These are phyloP conservation scores for Microplitis demolitor DNA, from an alignment of 1,140 invertebrate species.

Conservation along the genomic window DNA sequence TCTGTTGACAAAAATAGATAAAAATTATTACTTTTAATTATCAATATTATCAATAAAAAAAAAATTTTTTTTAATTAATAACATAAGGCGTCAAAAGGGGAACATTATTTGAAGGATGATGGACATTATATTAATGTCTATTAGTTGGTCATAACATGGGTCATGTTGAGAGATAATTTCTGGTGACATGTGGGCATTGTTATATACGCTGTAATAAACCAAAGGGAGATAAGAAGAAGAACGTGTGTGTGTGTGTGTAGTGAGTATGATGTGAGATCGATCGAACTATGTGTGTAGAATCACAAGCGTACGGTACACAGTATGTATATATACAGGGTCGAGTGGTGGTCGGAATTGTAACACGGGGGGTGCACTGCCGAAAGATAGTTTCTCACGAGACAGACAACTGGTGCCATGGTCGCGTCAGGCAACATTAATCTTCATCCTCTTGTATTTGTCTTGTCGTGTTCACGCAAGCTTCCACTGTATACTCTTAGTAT, in stretches of 20 bases:
- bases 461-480: conserved; percentile 32
- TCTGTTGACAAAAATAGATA: conserved; percentile 42
- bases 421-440: conserved; percentile 45
- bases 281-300: not conserved
- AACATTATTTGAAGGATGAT: not conserved
- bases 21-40: not conserved
- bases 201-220: conserved; percentile 3
- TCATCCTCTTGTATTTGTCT: conserved; percentile 53
- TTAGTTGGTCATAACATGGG: not conserved
- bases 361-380: conserved; percentile 19
- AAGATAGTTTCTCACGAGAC: conserved; percentile 33
- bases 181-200: not conserved
- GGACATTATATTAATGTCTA: not conserved
- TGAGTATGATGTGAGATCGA: not conserved
- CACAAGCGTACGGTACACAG: not conserved
- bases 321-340: not conserved
- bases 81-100: not conserved
- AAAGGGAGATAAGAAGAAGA: conserved; percentile 8
- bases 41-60: not conserved
- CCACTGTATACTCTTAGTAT: conserved; percentile 13
- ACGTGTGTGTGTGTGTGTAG: not conserved
- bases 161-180: not conserved
- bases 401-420: conserved; percentile 26
- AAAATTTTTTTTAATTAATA: not conserved
- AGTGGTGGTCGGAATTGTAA: not conserved